Evolutionary conservation across 2,113 vertebrate genomes (phyloP).

Genomic region (Fregetta grallaria): DNA sequence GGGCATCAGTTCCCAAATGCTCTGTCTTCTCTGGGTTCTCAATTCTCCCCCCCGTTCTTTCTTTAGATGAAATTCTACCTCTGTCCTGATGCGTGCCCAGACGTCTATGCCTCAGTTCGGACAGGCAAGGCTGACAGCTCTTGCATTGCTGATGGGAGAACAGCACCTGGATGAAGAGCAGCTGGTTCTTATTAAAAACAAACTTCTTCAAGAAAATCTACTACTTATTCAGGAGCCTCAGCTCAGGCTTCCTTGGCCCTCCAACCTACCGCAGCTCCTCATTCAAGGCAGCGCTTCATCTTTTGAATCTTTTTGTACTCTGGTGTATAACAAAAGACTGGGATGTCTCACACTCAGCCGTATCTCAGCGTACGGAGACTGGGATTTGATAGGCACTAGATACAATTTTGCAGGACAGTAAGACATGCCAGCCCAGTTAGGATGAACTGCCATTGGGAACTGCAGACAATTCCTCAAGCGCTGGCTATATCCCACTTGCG

Average conservation of each 20-base stretch:
- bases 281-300: not conserved
- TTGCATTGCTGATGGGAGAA: not conserved
- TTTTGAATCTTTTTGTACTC: not conserved
- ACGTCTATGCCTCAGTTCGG: not conserved
- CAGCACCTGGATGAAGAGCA: not conserved
- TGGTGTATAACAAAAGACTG: not conserved
- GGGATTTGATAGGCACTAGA: not conserved
- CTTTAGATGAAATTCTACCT: not conserved
- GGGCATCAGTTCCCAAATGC: not conserved
- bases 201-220: not conserved
- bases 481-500: rapidly evolving
- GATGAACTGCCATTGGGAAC: not conserved
- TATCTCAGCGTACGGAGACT: not conserved
- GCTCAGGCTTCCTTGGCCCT: not conserved
- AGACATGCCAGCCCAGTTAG: not conserved
- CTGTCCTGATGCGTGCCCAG: not conserved
- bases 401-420: not conserved
- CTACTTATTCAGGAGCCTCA: not conserved
- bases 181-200: not conserved
- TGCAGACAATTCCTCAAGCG: not conserved
- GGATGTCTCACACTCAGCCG: not conserved
- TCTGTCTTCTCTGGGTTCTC: not conserved
- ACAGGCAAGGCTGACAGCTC: not conserved
- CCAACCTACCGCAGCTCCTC: not conserved
- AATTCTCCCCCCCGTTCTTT: not conserved